A percentile compares a stretch with the other conserved stretches of the same genome.
Conservation (phyloP, 2,797 vertebrate species). For the Myotis vivesi region DNA sequence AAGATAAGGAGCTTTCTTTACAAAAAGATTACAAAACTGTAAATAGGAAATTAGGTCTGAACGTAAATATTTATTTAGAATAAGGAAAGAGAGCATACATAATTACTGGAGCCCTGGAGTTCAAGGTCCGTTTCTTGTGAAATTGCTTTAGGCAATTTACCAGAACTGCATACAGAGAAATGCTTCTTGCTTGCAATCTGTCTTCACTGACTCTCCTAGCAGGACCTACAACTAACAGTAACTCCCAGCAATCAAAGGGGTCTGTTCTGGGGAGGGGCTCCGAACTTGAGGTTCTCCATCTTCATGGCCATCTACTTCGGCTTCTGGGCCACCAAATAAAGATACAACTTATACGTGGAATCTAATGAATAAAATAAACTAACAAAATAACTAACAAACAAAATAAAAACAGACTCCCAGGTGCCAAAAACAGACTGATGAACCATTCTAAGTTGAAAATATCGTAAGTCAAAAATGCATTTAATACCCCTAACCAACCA, state of each 20-base stretch:
- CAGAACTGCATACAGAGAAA: constrained; percentile 23
- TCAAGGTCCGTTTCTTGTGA: constrained; percentile 32
- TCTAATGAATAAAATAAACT: no score
- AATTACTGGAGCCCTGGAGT: background rate
- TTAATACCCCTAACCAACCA: no score
- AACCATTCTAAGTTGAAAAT: no score
- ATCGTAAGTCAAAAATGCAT: no score
- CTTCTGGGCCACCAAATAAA: background rate
- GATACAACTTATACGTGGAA: background rate
- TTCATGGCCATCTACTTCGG: background rate
- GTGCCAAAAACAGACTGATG: no score
- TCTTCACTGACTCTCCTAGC: constrained; percentile 52
- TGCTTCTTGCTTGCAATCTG: background rate
- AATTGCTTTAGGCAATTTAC: constrained; percentile 48
- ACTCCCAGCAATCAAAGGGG: background rate
- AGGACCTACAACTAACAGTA: background rate
- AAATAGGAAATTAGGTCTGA: background rate
- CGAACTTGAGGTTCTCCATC: background rate
- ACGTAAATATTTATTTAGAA: constrained; percentile 51
- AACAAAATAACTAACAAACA: no score
- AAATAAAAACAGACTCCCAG: no score
- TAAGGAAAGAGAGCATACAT: constrained; percentile 20
- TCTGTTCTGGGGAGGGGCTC: background rate
- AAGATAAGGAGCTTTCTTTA: background rate
- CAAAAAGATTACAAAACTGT: background rate